Conservation (phyloP, 2,888 invertebrate genomes). For the Apodemia duryi region DNA sequence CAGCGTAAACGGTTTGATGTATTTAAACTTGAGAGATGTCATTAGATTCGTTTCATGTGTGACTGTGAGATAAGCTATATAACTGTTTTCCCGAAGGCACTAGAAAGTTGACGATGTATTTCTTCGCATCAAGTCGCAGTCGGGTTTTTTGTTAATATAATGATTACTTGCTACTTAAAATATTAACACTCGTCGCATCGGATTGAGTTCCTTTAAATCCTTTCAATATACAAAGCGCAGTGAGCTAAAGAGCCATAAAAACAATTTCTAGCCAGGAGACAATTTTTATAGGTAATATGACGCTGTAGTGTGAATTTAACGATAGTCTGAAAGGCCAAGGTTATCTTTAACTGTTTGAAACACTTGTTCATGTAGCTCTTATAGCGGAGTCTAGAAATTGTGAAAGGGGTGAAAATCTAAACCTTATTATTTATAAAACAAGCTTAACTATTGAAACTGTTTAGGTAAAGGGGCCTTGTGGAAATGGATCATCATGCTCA, state of each 20-base stretch:
- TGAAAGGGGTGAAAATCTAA: not conserved
- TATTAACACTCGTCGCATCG: too few relatives aligned
- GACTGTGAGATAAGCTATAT: too few relatives aligned
- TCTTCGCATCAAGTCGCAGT: too few relatives aligned
- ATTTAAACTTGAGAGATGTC: too few relatives aligned
- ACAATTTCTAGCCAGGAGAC: constrained; percentile 3
- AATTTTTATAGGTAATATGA: constrained; percentile 8
- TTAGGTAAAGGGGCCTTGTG: too few relatives aligned
- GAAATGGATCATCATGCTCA: too few relatives aligned
- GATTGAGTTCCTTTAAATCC: not conserved
- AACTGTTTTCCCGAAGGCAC: too few relatives aligned
- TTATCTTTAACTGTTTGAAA: not conserved
- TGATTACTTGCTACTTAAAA: not conserved
- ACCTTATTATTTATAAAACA: not conserved
- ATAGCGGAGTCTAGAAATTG: not conserved
- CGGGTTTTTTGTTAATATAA: too few relatives aligned
- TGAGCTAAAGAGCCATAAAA: not conserved
- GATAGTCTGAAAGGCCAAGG: constrained; percentile 6
- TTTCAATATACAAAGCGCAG: not conserved
- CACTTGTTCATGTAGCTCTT: not conserved
- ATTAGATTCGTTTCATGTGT: too few relatives aligned
- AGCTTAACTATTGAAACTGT: too few relatives aligned
- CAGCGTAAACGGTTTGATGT: too few relatives aligned
- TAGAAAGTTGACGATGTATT: too few relatives aligned
- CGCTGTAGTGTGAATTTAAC: constrained; percentile 1